These are phyloP conservation scores for Oreochromis tanganicae DNA, from an alignment of 2,113 vertebrate species.

Conservation along the genomic window DNA sequence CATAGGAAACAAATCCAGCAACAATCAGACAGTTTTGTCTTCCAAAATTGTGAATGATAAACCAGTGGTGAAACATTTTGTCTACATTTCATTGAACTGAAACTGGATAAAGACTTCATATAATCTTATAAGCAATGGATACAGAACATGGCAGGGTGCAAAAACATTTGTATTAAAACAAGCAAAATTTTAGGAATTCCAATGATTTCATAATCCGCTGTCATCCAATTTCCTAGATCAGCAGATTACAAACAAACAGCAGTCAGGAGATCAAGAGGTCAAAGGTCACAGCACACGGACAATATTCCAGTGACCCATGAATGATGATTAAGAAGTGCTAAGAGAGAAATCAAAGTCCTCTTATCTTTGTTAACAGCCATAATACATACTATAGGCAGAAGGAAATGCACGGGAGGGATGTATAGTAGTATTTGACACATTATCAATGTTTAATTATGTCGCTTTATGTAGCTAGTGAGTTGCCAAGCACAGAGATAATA, in stretches of 20 bases:
- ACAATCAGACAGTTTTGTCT: background rate
- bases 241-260: conserved; percentile 15
- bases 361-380: conserved; percentile 9
- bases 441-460: background rate
- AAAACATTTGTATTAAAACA: background rate
- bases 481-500: background rate
- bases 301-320: conserved; percentile 48
- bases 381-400: background rate
- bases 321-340: conserved; percentile 31
- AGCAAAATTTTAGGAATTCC: background rate
- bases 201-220: background rate
- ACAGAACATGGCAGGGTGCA: background rate
- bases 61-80: background rate
- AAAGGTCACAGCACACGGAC: conserved; percentile 57
- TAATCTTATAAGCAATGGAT: background rate
- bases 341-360: background rate
- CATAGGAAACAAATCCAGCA: background rate
- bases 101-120: background rate
- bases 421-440: background rate
- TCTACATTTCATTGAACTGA: background rate
- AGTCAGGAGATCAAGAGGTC: conserved; percentile 22
- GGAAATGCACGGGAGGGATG: background rate
- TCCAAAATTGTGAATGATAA: background rate
- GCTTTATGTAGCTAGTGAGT: background rate
- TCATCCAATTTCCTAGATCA: background rate